Conservation (phyloP, 30 jellyfish, hydroid and myxozoan genomes). For the Nemopilema nomurai region DNA sequence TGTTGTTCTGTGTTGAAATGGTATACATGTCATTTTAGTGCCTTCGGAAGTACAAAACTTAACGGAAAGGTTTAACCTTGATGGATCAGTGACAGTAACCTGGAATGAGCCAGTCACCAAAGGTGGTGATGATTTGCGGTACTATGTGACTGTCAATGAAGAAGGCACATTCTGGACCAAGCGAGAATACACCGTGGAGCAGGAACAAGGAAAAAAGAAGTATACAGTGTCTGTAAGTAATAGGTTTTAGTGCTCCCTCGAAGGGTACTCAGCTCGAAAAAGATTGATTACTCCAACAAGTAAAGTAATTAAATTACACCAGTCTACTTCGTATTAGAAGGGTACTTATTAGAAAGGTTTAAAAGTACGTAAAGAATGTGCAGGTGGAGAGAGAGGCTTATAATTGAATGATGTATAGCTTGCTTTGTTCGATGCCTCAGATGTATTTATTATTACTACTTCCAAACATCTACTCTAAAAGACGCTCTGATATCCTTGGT, state of each 20-base stretch:
- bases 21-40: slow-evolving; percentile 5
- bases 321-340: too few species aligned
- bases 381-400: too few species aligned
- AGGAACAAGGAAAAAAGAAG: background rate
- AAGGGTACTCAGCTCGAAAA: background rate
- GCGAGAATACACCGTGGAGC: background rate
- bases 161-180: background rate
- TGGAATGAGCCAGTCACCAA: slow-evolving; percentile 69
- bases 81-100: slow-evolving; percentile 54
- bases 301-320: too few species aligned
- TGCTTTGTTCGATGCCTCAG: too few species aligned
- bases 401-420: too few species aligned
- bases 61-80: background rate
- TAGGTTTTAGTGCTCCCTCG: background rate
- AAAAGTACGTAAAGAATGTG: too few species aligned
- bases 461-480: too few species aligned
- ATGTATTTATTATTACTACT: too few species aligned
- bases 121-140: slow-evolving; percentile 49
- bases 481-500: background rate
- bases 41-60: slow-evolving; percentile 58
- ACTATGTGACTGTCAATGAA: slow-evolving; percentile 9
- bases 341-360: too few species aligned
- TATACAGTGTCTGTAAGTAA: background rate
- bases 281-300: too few species aligned
- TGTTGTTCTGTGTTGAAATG: background rate